Base-by-base conservation (phyloP, 2,113 vertebrate genomes). In the Atrichornis clamosus region DNA sequence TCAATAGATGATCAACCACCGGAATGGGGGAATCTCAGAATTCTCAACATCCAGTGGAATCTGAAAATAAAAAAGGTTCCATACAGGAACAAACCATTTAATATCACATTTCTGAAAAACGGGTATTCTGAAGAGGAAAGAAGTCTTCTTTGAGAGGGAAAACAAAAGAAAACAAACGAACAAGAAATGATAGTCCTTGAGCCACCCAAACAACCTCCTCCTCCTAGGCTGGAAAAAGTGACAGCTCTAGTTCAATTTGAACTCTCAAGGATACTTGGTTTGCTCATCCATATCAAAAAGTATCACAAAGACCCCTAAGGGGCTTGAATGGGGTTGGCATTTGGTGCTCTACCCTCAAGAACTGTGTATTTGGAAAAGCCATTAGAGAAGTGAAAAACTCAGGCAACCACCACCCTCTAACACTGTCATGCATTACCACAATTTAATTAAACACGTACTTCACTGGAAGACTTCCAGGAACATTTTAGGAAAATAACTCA, bases 121-220 rank as follows among this genome's bases (percentile, higher is more conserved):
- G 2, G 21, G 30, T 6, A 47, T 58, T 68, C 49, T 63, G 27
- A 23, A 42, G 21, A 84, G 11, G 13, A 53, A 63, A 67, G 39
- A 82, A 30, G 4, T 7, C 1, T 39, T 39, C 50, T 41, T 56
- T 44, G 13, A 72, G 9, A 16, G 6, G 11, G 3, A 5, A 8
- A 15, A 13, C 6, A 30, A 20, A 19, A 35, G 13, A 22, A 42
- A 19, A 26, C 5, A 8, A 1, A 0, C 2, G 15, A n/a, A n/a
- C n/a, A n/a, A n/a, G n/a, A n/a, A n/a, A n/a, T 49, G 22, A 42
- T 9, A 42, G 32, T 59, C n/a, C 20, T 21, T 22, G 23, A 78
- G 32, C n/a, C 42, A 73, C 27, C 23, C 23, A n/a, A 63, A 13
- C 23, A 58, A 39, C 16, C 21, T 28, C 24, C 6, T 78, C 32